Evolutionary conservation across 2,888 invertebrate genomes (phyloP).

Genomic region (Cistogaster globosa): DNA sequence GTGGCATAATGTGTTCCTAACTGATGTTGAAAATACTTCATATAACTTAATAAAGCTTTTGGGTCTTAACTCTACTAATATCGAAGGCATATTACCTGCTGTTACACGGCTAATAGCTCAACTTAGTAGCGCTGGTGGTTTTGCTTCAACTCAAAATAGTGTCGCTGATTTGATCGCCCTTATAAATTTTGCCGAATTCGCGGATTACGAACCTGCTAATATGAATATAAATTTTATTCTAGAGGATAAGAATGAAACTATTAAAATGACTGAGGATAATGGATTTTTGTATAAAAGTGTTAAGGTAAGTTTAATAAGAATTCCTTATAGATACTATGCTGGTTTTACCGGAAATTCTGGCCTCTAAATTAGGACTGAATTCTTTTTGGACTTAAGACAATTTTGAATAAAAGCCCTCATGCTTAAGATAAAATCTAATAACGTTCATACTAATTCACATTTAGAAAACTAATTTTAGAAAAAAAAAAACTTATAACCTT

Average conservation of each 20-base stretch:
- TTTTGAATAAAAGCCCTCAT: no score
- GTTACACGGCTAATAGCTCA: conserved; percentile 90
- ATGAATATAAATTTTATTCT: conserved; percentile 85
- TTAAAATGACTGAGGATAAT: conserved; percentile 90
- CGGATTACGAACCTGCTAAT: conserved; percentile 83
- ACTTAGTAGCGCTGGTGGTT: conserved; percentile 88
- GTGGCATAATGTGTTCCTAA: conserved; percentile 76
- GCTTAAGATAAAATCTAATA: no score
- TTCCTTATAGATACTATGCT: not conserved
- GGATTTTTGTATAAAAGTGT: conserved; percentile 91
- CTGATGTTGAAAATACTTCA: conserved; percentile 60
- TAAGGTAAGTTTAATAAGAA: conserved; percentile 84
- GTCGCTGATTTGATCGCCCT: conserved; percentile 89
- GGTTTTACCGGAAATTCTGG: no score
- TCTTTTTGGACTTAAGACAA: no score
- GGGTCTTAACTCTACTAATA: conserved; percentile 75
- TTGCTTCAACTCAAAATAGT: conserved; percentile 90
- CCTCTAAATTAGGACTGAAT: no score
- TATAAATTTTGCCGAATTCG: conserved; percentile 84
- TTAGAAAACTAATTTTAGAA: no score
- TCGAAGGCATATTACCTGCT: conserved; percentile 82
- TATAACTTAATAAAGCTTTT: conserved; percentile 78
- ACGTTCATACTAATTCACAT: no score
- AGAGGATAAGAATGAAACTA: conserved; percentile 80
- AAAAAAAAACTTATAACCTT: no score